Conservation (phyloP, 2,888 invertebrate genomes). For the Ochropacha duplaris region DNA sequence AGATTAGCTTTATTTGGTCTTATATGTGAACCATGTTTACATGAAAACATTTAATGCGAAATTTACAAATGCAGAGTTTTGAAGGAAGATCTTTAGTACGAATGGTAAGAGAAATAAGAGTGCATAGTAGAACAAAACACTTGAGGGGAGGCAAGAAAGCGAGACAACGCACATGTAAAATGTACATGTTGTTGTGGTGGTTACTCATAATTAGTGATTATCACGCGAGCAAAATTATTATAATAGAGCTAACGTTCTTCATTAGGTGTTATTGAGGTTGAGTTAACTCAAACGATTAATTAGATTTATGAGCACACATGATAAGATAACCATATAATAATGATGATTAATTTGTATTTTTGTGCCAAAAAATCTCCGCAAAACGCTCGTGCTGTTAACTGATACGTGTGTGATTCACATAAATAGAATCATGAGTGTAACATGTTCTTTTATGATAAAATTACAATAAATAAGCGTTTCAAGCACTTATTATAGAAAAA, state of each 20-base stretch:
- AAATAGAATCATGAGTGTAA: no score
- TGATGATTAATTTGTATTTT: background rate
- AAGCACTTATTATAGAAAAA: no score
- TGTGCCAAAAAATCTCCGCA: background rate
- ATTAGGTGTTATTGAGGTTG: constrained; percentile 34
- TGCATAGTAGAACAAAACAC: constrained; percentile 26
- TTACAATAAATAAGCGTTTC: no score
- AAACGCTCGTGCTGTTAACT: background rate
- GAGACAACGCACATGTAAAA: constrained; percentile 54
- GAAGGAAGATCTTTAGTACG: no score
- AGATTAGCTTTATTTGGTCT: background rate
- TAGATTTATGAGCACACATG: background rate
- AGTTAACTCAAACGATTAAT: constrained; percentile 20
- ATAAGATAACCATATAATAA: background rate
- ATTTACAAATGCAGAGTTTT: no score
- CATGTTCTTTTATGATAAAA: no score
- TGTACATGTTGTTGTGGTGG: no score
- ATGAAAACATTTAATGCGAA: no score
- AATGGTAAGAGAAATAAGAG: constrained; percentile 14
- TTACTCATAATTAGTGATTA: constrained; percentile 36
- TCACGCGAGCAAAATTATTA: constrained; percentile 44
- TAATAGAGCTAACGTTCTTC: constrained; percentile 22
- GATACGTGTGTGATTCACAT: no score
- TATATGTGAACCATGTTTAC: background rate
- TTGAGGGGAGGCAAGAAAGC: constrained; percentile 60